Conservation (phyloP, 2,888 invertebrate species). For the Podabrus alpinus region DNA sequence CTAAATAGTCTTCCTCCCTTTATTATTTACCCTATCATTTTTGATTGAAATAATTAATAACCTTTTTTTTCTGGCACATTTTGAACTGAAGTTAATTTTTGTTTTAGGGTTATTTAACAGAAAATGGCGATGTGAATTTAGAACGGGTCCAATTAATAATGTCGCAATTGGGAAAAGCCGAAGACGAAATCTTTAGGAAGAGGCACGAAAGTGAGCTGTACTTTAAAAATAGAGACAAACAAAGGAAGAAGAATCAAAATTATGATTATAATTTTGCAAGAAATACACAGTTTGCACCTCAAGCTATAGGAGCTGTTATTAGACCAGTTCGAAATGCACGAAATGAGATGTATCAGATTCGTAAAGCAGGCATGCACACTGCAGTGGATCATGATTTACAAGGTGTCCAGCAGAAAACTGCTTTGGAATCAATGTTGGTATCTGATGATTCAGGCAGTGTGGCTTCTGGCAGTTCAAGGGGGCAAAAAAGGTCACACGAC, state of each 20-base stretch:
- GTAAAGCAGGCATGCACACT: constrained; percentile 64
- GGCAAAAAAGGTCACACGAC: constrained; percentile 60
- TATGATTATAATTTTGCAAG: constrained; percentile 56
- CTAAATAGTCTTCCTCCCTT: too few species aligned
- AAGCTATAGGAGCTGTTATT: constrained; percentile 64
- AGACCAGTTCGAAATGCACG: constrained; percentile 70
- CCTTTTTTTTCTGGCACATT: too few species aligned
- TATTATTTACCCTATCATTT: too few species aligned
- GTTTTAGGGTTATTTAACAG: constrained; percentile 86
- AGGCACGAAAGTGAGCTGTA: constrained; percentile 84
- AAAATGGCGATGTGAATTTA: constrained; percentile 91
- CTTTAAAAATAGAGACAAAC: constrained; percentile 78
- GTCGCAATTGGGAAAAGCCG: constrained; percentile 88
- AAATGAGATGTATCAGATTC: constrained; percentile 75
- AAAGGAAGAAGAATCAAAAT: constrained; percentile 70
- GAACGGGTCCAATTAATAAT: constrained; percentile 94
- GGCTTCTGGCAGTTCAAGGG: constrained; percentile 44
- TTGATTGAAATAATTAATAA: too few species aligned
- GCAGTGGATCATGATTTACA: constrained; percentile 43
- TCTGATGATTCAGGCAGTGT: constrained; percentile 45
- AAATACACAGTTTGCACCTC: constrained; percentile 77
- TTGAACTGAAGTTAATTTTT: too few species aligned
- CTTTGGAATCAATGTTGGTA: constrained; percentile 59
- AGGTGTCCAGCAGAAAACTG: constrained; percentile 38
- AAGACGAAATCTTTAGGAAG: constrained; percentile 96